Evolutionary conservation across 2,797 vertebrate genomes (phyloP).

Genomic region (Linurgus olivaceus): DNA sequence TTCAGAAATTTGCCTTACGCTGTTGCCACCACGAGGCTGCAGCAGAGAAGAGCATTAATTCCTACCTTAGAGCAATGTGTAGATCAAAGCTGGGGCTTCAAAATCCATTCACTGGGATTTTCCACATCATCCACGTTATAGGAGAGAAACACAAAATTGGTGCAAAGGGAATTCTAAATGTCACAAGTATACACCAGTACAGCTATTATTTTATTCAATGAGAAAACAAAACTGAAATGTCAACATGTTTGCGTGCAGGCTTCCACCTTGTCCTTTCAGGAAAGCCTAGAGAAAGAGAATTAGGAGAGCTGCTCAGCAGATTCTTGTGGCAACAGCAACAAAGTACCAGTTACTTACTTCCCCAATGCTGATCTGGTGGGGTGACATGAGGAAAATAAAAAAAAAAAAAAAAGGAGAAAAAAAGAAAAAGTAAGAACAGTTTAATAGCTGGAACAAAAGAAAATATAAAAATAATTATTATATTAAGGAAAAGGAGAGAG

Average conservation of each 20-base stretch:
- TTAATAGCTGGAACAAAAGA: background rate
- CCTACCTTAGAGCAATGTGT: background rate
- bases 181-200: background rate
- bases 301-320: background rate
- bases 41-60: background rate
- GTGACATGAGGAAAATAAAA: background rate
- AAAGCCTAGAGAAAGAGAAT: background rate
- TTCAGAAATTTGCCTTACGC: background rate
- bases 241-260: accelerated
- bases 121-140: accelerated
- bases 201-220: background rate
- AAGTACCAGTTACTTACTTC: background rate
- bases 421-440: background rate
- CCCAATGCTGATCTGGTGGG: too few species aligned
- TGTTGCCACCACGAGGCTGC: conserved; percentile 19
- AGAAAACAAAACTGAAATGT: background rate
- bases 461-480: background rate
- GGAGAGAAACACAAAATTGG: background rate
- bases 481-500: background rate
- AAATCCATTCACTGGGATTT: background rate
- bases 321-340: background rate
- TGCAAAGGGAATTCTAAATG: background rate
- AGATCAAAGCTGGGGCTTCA: background rate
- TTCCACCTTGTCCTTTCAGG: background rate
- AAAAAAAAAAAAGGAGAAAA: background rate